Evolutionary conservation across 2,113 vertebrate genomes (phyloP).

Genomic region (Nibea albiflora): DNA sequence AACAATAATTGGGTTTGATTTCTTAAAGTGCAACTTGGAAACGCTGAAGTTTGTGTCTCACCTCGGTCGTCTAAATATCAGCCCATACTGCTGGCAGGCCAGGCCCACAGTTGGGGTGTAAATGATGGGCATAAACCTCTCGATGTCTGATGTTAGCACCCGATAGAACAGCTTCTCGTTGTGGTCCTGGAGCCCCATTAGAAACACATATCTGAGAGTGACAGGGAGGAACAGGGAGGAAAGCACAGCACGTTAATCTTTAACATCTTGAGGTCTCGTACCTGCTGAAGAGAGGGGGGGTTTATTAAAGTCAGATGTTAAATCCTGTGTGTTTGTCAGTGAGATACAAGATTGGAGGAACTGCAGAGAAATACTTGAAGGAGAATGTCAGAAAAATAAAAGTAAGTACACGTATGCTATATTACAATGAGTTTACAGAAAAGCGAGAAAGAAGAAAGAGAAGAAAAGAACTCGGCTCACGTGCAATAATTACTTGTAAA

Average conservation of each 20-base stretch:
- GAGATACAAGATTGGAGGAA: slow-evolving; percentile 2
- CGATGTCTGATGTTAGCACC: slow-evolving; percentile 90
- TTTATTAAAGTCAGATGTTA: slow-evolving; percentile 66
- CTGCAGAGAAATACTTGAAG: not conserved
- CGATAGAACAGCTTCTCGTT: slow-evolving; percentile 98
- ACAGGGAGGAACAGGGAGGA: slow-evolving; percentile 44
- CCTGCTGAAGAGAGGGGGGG: slow-evolving; percentile 27
- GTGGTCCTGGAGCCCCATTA: slow-evolving; percentile 96
- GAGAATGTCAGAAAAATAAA: not conserved
- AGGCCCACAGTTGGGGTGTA: slow-evolving; percentile 97
- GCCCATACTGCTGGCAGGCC: slow-evolving; percentile 95
- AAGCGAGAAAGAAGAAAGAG: not conserved
- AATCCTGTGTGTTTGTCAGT: slow-evolving; percentile 7
- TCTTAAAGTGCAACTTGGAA: not conserved
- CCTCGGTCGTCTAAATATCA: slow-evolving; percentile 94
- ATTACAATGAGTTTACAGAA: not conserved
- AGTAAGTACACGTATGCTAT: not conserved
- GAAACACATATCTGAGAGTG: slow-evolving; percentile 90
- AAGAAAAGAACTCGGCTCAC: not conserved
- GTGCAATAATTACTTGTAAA: slow-evolving; percentile 41
- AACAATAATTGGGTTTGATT: slow-evolving; percentile 24
- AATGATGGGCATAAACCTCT: slow-evolving; percentile 97
- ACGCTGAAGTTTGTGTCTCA: slow-evolving; percentile 74
- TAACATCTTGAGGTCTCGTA: slow-evolving; percentile 43
- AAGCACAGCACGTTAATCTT: slow-evolving; percentile 52